These are phyloP conservation scores for Drosophila arizonae DNA, from an alignment of 1,140 invertebrate genomes.

Conservation along the genomic window DNA sequence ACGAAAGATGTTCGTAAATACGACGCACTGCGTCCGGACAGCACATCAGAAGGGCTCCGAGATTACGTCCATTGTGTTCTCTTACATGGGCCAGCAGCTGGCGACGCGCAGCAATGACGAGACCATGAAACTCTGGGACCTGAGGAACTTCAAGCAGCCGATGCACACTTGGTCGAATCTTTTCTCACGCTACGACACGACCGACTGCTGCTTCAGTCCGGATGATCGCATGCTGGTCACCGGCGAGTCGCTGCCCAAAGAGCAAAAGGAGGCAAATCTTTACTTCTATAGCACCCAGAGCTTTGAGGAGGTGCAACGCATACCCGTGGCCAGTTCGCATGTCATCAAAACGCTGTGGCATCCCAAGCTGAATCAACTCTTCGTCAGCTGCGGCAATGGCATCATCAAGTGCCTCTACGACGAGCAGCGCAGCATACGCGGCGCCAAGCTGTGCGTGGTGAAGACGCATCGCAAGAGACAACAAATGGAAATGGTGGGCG, in stretches of 20 bases:
- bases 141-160: slow-evolving; percentile 92
- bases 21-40: slow-evolving; percentile 88
- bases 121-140: slow-evolving; percentile 97
- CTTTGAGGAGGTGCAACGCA: slow-evolving; percentile 89
- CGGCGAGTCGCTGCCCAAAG: slow-evolving; percentile 91
- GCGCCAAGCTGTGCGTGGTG: slow-evolving; percentile 94
- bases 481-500: slow-evolving; percentile 92
- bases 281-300: slow-evolving; percentile 92
- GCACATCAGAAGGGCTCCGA: slow-evolving; percentile 93
- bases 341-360: slow-evolving; percentile 97
- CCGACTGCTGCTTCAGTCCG: slow-evolving; percentile 92
- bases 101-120: slow-evolving; percentile 95
- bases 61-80: slow-evolving; percentile 93
- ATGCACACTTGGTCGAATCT: slow-evolving; percentile 88
- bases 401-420: slow-evolving; percentile 96
- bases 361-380: slow-evolving; percentile 97
- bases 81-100: slow-evolving; percentile 91
- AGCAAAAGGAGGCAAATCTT: slow-evolving; percentile 88
- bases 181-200: slow-evolving; percentile 94
- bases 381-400: slow-evolving; percentile 96
- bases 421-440: slow-evolving; percentile 91
- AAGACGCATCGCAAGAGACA: slow-evolving; percentile 91
- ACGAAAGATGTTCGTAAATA: slow-evolving; percentile 92
- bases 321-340: slow-evolving; percentile 90
- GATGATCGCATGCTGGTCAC: slow-evolving; percentile 95